phyloP scores from a whole-genome alignment of 2,888 invertebrate genomes.

The Diarsia dahlii region DNA sequence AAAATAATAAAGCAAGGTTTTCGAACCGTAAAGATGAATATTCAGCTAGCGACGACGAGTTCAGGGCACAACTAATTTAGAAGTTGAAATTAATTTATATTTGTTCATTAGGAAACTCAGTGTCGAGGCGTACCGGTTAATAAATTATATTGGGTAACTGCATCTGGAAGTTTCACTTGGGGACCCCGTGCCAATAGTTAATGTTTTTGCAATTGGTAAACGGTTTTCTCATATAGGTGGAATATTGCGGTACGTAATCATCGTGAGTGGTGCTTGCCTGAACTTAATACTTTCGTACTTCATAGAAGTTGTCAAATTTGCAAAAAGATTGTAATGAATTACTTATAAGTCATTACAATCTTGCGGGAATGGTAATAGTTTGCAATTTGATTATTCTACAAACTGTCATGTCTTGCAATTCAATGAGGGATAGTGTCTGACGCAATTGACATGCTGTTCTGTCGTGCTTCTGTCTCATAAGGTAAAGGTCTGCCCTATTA shows the following conservation, averaged over 20 bases:
- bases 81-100: constrained; percentile 52
- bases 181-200: background rate
- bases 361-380: background rate
- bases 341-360: background rate
- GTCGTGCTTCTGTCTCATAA: background rate
- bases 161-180: background rate
- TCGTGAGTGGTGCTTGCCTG: background rate
- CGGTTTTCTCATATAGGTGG: background rate
- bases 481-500: background rate
- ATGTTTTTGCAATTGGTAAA: background rate
- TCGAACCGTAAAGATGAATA: constrained; percentile 21
- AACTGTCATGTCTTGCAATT: background rate
- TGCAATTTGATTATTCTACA: background rate
- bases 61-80: constrained; percentile 26
- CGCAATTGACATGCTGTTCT: background rate
- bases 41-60: constrained; percentile 42
- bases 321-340: no score
- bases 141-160: constrained; percentile 6
- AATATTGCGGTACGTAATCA: background rate
- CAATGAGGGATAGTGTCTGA: background rate
- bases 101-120: constrained; percentile 49
- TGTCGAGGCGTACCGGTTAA: background rate
- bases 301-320: background rate
- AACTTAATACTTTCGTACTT: background rate
- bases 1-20: constrained; percentile 16